Evolutionary conservation across 2,113 vertebrate genomes (phyloP), one percentile per base, ranked within the genome.

Genomic region (Piliocolobus tephrosceles): DNA sequence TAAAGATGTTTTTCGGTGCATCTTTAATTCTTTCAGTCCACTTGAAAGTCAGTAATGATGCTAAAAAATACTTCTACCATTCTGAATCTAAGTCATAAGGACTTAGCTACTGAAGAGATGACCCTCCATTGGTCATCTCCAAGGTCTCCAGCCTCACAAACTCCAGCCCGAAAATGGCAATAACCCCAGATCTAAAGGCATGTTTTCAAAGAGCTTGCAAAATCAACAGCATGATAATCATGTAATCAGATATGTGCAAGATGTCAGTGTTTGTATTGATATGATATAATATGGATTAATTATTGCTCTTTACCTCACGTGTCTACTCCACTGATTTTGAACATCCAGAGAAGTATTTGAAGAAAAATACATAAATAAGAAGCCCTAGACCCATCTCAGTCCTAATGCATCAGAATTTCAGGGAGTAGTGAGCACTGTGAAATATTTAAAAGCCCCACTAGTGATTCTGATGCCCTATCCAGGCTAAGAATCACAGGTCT

Each of bases 121-220:
- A 73, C 13, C 55, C 17, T 90, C 22, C 6, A 43, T n/a, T 93
- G 40, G 68, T 87, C 2, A 61, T 18, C 43, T 89, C 55, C 9
- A 50, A 10, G 23, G 43, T 87, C 50, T 85, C 32, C 8, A 90
- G 43, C 20, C 76, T 57, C 17, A 40, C 83, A 92, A 98, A 84
- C 27, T 75, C 40, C 55, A 91, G 47, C 32, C 57, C 76, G 9
- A 50, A 96, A 92, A 80, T 2, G 52, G 10, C 22, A 97, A 68
- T 75, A 91, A 92, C 94, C 45, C 17, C 27, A 43, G 90, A 84
- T 32, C 66, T 35, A 83, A 27, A 91, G 47, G 17, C 4, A 57
- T 9, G 6, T 83, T 97, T 96, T 68, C 70, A 76, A 97, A 64
- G 32, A 96, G 20, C 27, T 83, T 93, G 23, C 18, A 97, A 93